Conservation (phyloP, 2,797 vertebrate genomes). For the Oreortyx pictus region DNA sequence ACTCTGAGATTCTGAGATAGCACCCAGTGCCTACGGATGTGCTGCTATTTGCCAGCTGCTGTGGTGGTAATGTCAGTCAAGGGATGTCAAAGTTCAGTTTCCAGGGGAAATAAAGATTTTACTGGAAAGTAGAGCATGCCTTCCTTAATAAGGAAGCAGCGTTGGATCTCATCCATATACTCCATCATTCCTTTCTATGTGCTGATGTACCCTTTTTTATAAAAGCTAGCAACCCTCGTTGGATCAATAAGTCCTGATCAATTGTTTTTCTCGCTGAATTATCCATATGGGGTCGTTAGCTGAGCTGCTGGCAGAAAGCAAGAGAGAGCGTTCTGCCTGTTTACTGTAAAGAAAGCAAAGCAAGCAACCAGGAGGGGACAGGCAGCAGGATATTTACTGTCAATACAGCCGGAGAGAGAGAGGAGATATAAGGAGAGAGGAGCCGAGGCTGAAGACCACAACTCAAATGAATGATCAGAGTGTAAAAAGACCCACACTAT, state of each 20-base stretch:
- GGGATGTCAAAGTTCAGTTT: constrained; percentile 14
- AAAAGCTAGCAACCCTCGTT: constrained; percentile 40
- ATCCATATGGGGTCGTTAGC: constrained; percentile 15
- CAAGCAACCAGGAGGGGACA: constrained; percentile 51
- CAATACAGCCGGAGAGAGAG: constrained; percentile 67
- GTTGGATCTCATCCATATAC: neutral
- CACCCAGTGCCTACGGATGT: neutral
- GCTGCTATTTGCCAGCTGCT: neutral
- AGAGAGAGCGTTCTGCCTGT: constrained; percentile 66
- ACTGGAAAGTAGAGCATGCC: neutral
- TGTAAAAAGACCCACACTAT: neutral
- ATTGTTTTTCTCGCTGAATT: constrained; percentile 63
- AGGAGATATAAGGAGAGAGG: constrained; percentile 47
- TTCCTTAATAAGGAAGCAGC: neutral
- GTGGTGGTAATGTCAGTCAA: neutral
- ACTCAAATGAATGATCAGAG: neutral
- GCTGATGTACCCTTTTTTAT: constrained; percentile 14
- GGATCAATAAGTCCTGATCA: constrained; percentile 54
- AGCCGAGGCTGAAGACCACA: constrained; percentile 33
- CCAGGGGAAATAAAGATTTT: neutral
- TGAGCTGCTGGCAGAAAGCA: constrained; percentile 45
- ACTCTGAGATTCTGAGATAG: neutral
- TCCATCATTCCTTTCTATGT: neutral
- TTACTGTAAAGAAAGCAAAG: constrained; percentile 78
- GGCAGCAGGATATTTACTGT: constrained; percentile 72